Evolutionary conservation across 2,797 vertebrate species (phyloP).

Genomic region (Clarias platycephalus): DNA sequence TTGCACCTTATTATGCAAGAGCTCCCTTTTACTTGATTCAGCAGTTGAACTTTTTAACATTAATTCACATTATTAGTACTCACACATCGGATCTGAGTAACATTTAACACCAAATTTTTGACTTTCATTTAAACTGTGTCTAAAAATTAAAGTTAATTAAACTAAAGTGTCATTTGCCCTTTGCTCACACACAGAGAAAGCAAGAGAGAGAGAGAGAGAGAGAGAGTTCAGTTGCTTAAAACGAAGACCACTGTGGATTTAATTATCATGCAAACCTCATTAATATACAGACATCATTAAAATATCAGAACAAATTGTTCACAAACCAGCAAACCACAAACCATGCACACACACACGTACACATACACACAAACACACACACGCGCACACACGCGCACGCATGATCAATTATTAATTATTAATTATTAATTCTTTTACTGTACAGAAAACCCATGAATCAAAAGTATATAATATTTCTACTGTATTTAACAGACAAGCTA

Average conservation of each 20-base stretch:
- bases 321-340: neutral
- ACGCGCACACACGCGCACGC: neutral
- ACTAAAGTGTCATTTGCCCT: neutral
- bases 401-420: no score
- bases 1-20: neutral
- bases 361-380: no score
- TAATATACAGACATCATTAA: slow-evolving; percentile 4
- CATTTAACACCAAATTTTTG: neutral
- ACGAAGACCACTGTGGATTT: neutral
- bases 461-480: neutral
- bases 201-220: neutral
- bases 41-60: neutral
- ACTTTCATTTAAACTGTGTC: neutral
- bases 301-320: neutral
- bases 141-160: no score
- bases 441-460: neutral
- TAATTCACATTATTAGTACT: neutral
- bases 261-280: neutral
- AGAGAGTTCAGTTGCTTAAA: neutral
- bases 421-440: neutral
- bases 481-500: neutral
- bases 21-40: neutral
- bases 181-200: neutral
- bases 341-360: neutral
- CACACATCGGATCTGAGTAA: neutral